Evolutionary conservation across 1,140 invertebrate genomes (phyloP), one percentile per base, ranked within the genome.

Genomic region (Drosophila kepulauana): DNA sequence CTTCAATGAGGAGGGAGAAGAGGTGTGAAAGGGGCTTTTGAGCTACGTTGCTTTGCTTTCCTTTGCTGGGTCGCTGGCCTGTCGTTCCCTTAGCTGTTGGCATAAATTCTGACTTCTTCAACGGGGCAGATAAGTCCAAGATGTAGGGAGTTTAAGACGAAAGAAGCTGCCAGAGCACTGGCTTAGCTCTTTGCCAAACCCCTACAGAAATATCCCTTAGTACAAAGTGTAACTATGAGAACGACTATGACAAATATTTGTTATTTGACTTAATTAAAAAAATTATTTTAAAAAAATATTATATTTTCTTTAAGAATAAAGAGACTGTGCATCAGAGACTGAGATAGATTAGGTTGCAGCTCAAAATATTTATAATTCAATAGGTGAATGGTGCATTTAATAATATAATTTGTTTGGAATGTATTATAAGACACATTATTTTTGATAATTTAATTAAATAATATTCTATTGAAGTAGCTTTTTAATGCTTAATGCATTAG

Each of bases 11-110:
- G 33, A 1, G 35, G 35, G 8, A 10, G 3, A 25, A 3, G 28
- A 56, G 56, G 48, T 54, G 57, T 30, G 8, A 0, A n/a, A 56
- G 11, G 38, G 20, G 20, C 20, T 25, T 25, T 25, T 25, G 20
- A 3, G 30, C 11, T 30, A 51, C 45, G 20, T 25, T 4, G 20
- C 20, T 25, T 25, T 25, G 28, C 61, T 48, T 46, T 11, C 30
- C 25, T 38, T 38, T 10, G 35, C 35, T 62, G 76, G 76, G 68
- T 79, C 66, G 79, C 79, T 72, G 86, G 64, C 70, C 84, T 74
- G 56, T 52, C 71, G 43, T 35, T 73, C 64, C 64, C 63, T 52
- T 30, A 66, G 46, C 63, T 59, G 62, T 20, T 16, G 62, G 71
- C 72, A 70, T 64, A 63, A 70, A 70, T 70, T 75, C 66, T 64